These are phyloP conservation scores for Malurus melanocephalus DNA, from an alignment of 2,113 vertebrate species.

Conservation along the genomic window DNA sequence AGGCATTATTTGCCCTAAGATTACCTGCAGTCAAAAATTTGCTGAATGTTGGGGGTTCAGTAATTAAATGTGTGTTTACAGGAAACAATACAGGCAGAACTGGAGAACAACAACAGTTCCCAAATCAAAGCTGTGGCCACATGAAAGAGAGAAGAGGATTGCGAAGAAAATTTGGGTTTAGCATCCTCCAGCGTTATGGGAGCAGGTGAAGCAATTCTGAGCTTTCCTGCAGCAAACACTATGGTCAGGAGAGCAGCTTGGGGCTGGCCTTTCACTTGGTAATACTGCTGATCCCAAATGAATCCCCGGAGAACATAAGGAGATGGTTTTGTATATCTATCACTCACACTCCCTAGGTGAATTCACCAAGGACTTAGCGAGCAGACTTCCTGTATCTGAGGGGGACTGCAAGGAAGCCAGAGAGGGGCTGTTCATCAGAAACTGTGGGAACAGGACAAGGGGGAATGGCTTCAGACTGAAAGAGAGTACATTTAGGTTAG, in stretches of 20 bases:
- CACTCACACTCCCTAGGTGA: accelerated
- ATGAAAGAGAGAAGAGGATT: not conserved
- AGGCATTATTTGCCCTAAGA: not conserved
- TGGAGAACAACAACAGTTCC: not conserved
- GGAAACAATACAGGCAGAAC: not conserved
- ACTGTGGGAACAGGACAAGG: no score
- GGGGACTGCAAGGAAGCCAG: not conserved
- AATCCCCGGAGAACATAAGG: not conserved
- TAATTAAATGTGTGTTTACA: conserved; percentile 11
- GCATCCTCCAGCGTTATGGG: accelerated
- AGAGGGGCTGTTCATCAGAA: not conserved
- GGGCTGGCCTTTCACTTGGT: not conserved
- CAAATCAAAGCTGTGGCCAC: not conserved
- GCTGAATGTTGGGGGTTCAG: not conserved
- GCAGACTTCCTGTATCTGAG: not conserved
- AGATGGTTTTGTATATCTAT: not conserved
- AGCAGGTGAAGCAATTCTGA: not conserved
- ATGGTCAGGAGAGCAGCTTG: not conserved
- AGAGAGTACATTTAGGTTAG: not conserved
- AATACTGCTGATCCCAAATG: not conserved
- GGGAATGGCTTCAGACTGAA: not conserved
- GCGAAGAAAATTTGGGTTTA: not conserved
- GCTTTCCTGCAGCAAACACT: not conserved
- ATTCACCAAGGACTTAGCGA: accelerated
- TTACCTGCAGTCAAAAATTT: conserved; percentile 2